Base-by-base conservation (phyloP, 2,797 vertebrate genomes). In the Anguilla anguilla region DNA sequence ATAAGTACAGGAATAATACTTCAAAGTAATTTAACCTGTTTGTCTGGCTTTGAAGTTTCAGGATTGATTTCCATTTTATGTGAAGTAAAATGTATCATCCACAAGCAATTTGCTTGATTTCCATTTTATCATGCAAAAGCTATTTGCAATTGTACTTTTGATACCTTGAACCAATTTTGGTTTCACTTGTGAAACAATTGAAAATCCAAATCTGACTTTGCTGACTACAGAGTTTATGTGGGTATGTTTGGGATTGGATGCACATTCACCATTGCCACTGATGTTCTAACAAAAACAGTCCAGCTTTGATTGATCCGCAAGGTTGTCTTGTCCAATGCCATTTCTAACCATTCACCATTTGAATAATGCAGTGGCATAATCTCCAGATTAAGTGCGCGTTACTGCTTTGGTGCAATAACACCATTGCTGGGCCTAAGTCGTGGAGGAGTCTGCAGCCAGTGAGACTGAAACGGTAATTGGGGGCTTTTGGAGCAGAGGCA, bases 401-500 rank as follows among this genome's bases (percentile, higher is more conserved):
- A 93, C 91, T 90, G 91, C 51, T 86, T 85, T 51, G 88, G 85
- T 84, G 88, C 88, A 92, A 91, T 93, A 94, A 94, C 93, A 92
- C 91, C 91, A 91, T 90, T 88, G 89, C 43, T 87, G 89, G 89
- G 88, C 89, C 83, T n/a, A 46, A 77, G 89, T 89, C 83, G 11
- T 22, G 46, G 69, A 89, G 91, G 31, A 25, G 59, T 90, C 86
- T 17, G 83, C 88, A 91, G 92, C 89, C 90, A 17, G 89, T 90
- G 86, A 51, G 90, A 91, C 88, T 92, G 90, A 89, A 43, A 82
- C 87, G 90, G 90, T 95, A 95, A 95, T 95, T 95, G 95, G 94
- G 91, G 85, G 88, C 92, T 74, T 95, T 85, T 94, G 93, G 93
- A 93, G 93, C 86, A 89, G 91, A 94, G 90, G 90, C 93, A 94